A percentile compares a stretch with the other conserved stretches of the same genome.
These are phyloP conservation scores for Crypturellus tataupa DNA, from an alignment of 2,797 vertebrate species.

Conservation along the genomic window DNA sequence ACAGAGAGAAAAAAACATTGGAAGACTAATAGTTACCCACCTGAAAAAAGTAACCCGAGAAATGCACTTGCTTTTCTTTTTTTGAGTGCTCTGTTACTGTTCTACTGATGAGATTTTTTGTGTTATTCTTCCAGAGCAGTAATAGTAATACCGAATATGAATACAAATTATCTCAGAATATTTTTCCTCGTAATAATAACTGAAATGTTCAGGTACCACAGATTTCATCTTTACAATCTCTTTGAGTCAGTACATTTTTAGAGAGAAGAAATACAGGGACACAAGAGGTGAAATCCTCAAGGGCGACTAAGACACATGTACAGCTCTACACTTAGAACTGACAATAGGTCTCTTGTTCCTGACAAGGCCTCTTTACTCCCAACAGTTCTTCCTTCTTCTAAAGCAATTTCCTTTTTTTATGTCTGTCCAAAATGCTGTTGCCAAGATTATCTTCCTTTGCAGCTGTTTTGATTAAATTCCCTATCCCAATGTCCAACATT, in stretches of 20 bases:
- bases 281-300: conserved; percentile 31
- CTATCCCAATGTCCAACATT: not conserved
- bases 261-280: not conserved
- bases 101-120: not conserved
- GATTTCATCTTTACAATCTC: not conserved
- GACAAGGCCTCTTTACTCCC: not conserved
- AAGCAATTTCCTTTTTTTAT: conserved; percentile 44
- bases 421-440: conserved; percentile 6
- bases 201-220: not conserved
- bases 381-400: not conserved
- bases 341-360: conserved; percentile 30
- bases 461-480: conserved; percentile 47
- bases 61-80: not conserved
- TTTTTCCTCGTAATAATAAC: not conserved
- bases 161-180: not conserved
- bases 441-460: conserved; percentile 61
- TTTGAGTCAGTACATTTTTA: conserved; percentile 11
- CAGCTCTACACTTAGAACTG: not conserved
- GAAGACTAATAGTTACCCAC: not conserved
- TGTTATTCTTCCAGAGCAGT: not conserved
- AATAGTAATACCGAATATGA: too few species aligned
- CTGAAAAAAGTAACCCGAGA: not conserved
- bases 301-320: not conserved
- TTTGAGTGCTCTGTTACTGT: not conserved
- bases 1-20: not conserved